Base-by-base conservation (phyloP, 2,113 vertebrate genomes). In the Cyprinodon variegatus region DNA sequence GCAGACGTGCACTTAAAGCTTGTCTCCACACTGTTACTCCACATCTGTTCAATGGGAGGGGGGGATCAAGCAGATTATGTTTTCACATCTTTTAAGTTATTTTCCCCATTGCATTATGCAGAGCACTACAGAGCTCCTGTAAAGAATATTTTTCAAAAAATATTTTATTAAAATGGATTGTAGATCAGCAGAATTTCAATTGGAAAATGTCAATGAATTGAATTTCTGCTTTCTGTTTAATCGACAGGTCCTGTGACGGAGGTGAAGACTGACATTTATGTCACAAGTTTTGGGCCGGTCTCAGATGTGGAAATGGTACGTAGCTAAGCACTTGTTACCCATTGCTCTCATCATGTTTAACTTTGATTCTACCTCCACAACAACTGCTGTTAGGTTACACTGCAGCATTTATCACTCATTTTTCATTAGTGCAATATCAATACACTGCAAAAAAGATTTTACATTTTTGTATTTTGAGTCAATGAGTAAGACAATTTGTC, bases 271-370 rank as follows among this genome's bases (percentile, higher is more conserved):
- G 97, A 98, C 90, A 98, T 98, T 90, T 98, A 98, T 86, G 97
- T 98, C 88, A 98, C 97, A 84, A 98, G 97, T 90, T 98, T 98
- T 94, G 97, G 97, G 87, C 97, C 97, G 37, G 97, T 98, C 85
- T 98, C 97, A 84, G 97, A 98, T 93, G 97, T 98, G 89, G 97
- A 98, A 94, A 98, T 98, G 97, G 97, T 98, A 96, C 37, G 96
- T 95, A 89, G 1, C 15, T n/a, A 22, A 4, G 4, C 37, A 37
- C 70, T 13, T 43, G 10, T 66, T 0, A 11, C n/a, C 38, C 8
- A 17, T n/a, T 57, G 17, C 14, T 2, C 11, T 45, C 43, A 45
- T 57, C 17, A 57, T 57, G 50, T 57, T 20, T 15, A 57, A n/a
- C 15, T 57, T 20, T n/a, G 50, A 20, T 57, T 4, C 10, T 57